A percentile compares a stretch with the other conserved stretches of the same genome.
Conservation (phyloP, 2,888 invertebrate species). For the Heterodera filipjevi region DNA sequence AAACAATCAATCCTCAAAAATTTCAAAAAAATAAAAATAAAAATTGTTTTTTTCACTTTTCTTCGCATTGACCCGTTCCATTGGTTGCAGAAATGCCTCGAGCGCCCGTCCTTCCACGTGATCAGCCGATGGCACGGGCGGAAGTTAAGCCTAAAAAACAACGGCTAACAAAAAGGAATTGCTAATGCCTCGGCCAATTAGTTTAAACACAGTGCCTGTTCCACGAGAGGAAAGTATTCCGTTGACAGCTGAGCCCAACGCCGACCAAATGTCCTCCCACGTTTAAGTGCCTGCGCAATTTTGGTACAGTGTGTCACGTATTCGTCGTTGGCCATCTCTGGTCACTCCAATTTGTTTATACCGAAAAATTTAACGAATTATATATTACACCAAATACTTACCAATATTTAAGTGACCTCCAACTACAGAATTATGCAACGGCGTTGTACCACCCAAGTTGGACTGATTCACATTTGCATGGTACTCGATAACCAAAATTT, state of each 20-base stretch:
- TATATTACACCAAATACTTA: conserved; percentile 56
- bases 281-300: conserved; percentile 39
- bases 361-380: no score
- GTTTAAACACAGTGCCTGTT: no score
- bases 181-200: no score
- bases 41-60: conserved; percentile 44
- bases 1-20: no score
- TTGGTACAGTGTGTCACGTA: conserved; percentile 47
- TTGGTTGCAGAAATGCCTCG: conserved; percentile 46
- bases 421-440: no score
- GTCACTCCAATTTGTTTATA: conserved; percentile 95
- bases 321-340: conserved; percentile 77
- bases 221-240: conserved; percentile 84
- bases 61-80: conserved; percentile 51
- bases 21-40: no score
- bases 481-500: no score
- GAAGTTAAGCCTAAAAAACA: conserved; percentile 71
- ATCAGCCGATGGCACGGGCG: conserved; percentile 82
- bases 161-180: no score
- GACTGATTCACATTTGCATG: no score
- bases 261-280: conserved; percentile 2
- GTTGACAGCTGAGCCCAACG: conserved; percentile 81
- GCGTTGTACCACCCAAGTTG: no score
- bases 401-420: no score
- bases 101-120: conserved; percentile 85